These are phyloP conservation scores for Cochlearius cochlearius DNA, from an alignment of 2,113 vertebrate genomes.

Conservation along the genomic window DNA sequence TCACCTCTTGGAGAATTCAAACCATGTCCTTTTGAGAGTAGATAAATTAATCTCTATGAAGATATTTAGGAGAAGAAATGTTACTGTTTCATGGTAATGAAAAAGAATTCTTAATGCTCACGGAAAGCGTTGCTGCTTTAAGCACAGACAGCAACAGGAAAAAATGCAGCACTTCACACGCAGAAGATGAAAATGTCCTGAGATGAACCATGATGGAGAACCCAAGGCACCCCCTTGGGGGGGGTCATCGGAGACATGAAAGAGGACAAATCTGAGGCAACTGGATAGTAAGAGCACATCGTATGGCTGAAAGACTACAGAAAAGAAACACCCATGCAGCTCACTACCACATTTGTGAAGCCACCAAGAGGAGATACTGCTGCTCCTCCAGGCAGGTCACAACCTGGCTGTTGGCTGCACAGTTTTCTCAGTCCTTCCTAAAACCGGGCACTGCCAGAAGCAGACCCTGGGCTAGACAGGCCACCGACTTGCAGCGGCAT, in stretches of 20 bases:
- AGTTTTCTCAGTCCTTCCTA: neutral
- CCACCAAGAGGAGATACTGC: neutral
- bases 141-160: neutral
- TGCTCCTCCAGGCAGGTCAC: neutral
- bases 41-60: neutral
- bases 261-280: neutral
- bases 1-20: neutral
- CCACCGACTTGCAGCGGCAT: fast-evolving
- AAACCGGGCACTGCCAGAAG: neutral
- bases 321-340: neutral
- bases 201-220: neutral
- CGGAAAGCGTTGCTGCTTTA: neutral
- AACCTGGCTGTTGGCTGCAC: neutral
- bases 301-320: fast-evolving
- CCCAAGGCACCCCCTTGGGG: neutral
- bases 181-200: neutral
- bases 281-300: neutral
- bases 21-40: neutral
- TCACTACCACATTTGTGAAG: neutral
- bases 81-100: neutral
- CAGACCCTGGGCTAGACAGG: neutral
- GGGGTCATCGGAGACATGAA: neutral
- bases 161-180: fast-evolving
- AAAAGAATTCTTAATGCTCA: fast-evolving
- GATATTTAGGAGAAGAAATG: neutral